Base-by-base conservation (phyloP, 2,797 vertebrate species). In the Epinephelus awoara region DNA sequence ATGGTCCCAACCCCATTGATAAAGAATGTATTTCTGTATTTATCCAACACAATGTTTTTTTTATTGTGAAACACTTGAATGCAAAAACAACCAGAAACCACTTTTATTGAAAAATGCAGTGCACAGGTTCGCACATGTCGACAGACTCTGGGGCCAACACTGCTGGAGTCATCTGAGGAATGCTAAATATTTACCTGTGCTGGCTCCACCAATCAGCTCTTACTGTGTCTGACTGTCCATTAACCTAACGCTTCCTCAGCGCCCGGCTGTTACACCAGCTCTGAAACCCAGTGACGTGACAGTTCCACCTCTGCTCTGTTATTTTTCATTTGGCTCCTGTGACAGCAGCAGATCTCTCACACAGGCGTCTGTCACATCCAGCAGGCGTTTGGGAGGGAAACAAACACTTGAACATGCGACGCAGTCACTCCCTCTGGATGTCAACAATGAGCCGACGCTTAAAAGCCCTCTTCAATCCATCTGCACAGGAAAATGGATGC, bases 181-280 rank as follows among this genome's bases (percentile, higher is more conserved):
- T 95, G 91, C 89, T 92, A 95, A 96, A 94, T 94, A 94, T 96
- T 94, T 94, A 94, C 92, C 86, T 92, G 75, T 84, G 15, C 73
- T 14, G 85, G 54, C 58, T 54, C 71, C 73, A 84, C 85, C 91
- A 86, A 91, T 89, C 83, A 85, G 49, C 49, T 13, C 56, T 17
- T 68, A 78, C 49, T 29, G 27, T 29, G 59, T 79, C 38, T 40
- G 58, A 72, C 82, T 64, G 75, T 67, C 83, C 70, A 80, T 89
- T 75, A 88, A 75, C 58, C 29, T 3, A n/a, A 25, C 14, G 4
- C 72, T 8, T 71, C 52, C 14, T 47, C 65, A 3, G 54, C 6
- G 34, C 27, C 58, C 25, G 72, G 3, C 47, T 65, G 34, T 55
- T 66, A 73, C 15, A 23, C 21, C 40, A 25, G 25, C 49, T 7